Evolutionary conservation across 2,797 vertebrate species (phyloP), one percentile per base, ranked within the genome.

Genomic region (Halcyon badia): DNA sequence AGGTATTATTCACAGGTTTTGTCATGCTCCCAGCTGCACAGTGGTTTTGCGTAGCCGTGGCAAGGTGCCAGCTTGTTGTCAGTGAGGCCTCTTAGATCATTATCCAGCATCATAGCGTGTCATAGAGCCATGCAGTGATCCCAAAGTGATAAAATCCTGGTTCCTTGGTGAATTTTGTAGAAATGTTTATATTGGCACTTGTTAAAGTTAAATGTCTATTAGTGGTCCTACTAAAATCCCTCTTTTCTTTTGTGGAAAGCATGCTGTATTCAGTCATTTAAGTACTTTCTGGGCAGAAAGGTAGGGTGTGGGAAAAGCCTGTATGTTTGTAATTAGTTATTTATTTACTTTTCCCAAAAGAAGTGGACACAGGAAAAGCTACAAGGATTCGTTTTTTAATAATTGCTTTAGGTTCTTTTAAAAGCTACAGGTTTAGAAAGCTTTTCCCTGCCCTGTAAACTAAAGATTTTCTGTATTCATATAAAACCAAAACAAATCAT

Each of bases 71-170:
- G n/a, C 48, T 64, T 92, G 90, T 70, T 95, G 76, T 85, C 81
- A 85, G 41, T 56, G 88, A 79, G n/a, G n/a, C 21, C 68, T 33
- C 35, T 93, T 91, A 94, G 91, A 85, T 94, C 86, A 41, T 95
- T 93, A 87, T 70, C 78, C 9, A 0, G 65, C 58, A 88, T 66
- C 75, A 19, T 2, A 52, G 76, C 4, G 2, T 24, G 44, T 64
- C 72, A 51, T 35, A 80, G 86, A 94, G 54, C 30, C 1, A 1
- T 71, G 65, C 75, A 84, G 39, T 30, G 54, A 52, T 93, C 77
- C 81, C 51, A 15, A 94, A 42, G 71, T 56, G 92, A 80, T 68
- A 89, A 95, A 96, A 73, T 76, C 49, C 52, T 66, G 30, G 21
- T 51, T 94, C 81, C 73, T 77, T 26, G 24, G 62, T 48, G 92